These are phyloP conservation scores for Saiga tatarica DNA, from an alignment of 2,113 vertebrate species.

Conservation along the genomic window DNA sequence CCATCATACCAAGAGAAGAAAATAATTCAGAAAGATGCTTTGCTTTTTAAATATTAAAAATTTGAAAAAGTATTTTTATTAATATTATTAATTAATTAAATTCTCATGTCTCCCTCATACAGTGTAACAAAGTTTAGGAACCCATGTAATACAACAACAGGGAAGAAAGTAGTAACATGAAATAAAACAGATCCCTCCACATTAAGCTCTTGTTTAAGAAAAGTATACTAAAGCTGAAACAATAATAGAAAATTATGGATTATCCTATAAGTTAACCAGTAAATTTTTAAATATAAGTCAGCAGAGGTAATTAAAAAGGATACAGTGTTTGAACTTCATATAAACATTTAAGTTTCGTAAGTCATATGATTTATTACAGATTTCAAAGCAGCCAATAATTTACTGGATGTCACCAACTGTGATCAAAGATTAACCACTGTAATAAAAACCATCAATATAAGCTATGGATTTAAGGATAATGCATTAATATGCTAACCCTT, in stretches of 20 bases:
- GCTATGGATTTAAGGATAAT: background rate
- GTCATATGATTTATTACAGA: background rate
- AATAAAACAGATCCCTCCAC: background rate
- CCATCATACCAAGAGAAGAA: background rate
- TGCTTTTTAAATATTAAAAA: background rate
- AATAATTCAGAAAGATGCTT: background rate
- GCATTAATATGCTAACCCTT: background rate
- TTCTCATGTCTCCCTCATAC: background rate
- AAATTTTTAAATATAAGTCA: background rate
- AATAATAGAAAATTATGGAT: background rate
- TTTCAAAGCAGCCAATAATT: background rate
- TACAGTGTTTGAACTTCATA: background rate
- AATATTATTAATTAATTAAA: background rate
- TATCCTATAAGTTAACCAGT: background rate
- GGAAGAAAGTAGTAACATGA: background rate
- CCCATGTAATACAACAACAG: background rate
- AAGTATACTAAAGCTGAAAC: background rate
- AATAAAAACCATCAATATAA: background rate
- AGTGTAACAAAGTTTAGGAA: background rate
- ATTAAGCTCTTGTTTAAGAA: background rate
- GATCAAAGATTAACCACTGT: background rate
- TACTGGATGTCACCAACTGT: background rate
- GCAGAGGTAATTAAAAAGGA: background rate
- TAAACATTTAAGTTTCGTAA: background rate
- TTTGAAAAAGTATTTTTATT: background rate